phyloP scores from a whole-genome alignment of 2,113 vertebrate species.

The Macaca mulatta region DNA sequence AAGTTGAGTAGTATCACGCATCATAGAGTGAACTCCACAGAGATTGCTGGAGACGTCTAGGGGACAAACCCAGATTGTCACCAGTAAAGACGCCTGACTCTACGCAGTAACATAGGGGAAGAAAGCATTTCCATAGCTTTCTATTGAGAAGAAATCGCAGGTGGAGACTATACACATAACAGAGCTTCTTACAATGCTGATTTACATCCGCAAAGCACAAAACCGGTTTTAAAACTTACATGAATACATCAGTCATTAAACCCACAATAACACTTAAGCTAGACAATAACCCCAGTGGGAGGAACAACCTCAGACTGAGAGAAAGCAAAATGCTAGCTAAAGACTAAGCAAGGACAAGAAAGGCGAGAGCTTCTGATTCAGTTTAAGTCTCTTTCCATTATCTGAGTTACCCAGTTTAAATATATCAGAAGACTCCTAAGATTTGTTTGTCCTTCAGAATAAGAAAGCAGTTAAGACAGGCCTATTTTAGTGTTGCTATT shows the following conservation, averaged over 20 bases:
- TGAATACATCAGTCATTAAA: background rate
- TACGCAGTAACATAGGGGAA: background rate
- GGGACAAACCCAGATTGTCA: background rate
- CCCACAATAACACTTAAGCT: background rate
- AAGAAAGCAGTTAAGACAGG: background rate
- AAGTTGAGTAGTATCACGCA: fast-evolving
- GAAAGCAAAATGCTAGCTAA: background rate
- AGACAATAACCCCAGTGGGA: background rate
- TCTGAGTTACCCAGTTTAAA: background rate
- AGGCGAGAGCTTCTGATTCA: background rate
- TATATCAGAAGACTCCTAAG: too few relatives aligned
- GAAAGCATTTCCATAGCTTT: background rate
- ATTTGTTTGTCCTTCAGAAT: background rate
- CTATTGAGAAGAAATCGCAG: background rate
- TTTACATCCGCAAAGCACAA: background rate
- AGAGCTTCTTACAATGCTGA: background rate
- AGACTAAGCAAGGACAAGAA: background rate
- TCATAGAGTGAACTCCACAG: background rate
- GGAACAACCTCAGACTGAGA: background rate
- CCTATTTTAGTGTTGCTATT: background rate
- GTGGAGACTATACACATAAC: too few relatives aligned
- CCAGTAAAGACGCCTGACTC: background rate
- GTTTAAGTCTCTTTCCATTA: background rate
- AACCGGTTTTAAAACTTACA: background rate
- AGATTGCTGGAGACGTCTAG: background rate